phyloP scores from a whole-genome alignment of 2,888 invertebrate species.

The Omphaloscelis lunosa region DNA sequence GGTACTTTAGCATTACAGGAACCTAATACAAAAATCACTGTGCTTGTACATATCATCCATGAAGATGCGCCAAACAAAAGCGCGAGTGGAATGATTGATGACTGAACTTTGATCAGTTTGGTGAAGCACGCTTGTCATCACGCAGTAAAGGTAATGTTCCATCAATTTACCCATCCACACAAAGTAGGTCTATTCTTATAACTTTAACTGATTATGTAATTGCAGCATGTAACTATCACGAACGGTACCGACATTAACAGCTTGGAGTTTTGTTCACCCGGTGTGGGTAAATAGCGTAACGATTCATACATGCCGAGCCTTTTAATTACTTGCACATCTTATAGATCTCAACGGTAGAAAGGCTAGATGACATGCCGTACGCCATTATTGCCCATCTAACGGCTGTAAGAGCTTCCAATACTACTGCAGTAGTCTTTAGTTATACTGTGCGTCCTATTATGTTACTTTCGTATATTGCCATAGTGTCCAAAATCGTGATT shows the following conservation, averaged over 20 bases:
- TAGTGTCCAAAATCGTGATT: slow-evolving; percentile 41
- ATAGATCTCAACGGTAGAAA: slow-evolving; percentile 61
- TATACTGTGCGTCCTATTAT: slow-evolving; percentile 11
- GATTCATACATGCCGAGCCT: slow-evolving; percentile 45
- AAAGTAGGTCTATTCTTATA: slow-evolving; percentile 1
- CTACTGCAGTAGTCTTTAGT: slow-evolving; percentile 1
- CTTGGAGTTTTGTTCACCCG: slow-evolving; percentile 36
- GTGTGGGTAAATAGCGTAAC: slow-evolving; percentile 54
- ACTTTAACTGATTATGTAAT: slow-evolving; percentile 25
- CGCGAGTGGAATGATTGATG: no score
- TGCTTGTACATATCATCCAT: no score
- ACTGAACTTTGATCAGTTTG: not conserved
- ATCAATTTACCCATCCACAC: not conserved
- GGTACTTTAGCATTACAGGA: no score
- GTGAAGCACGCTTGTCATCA: not conserved
- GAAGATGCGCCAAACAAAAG: not conserved
- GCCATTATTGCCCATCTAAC: slow-evolving; percentile 32
- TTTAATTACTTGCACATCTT: slow-evolving; percentile 63
- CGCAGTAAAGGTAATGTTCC: not conserved
- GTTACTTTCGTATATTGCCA: not conserved
- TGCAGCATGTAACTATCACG: slow-evolving; percentile 19
- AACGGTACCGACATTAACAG: slow-evolving; percentile 52
- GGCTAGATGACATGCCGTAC: slow-evolving; percentile 47
- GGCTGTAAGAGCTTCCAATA: slow-evolving; percentile 30
- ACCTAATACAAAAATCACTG: no score